Base-by-base conservation (phyloP, 2,113 vertebrate genomes). In the Empidonax traillii region DNA sequence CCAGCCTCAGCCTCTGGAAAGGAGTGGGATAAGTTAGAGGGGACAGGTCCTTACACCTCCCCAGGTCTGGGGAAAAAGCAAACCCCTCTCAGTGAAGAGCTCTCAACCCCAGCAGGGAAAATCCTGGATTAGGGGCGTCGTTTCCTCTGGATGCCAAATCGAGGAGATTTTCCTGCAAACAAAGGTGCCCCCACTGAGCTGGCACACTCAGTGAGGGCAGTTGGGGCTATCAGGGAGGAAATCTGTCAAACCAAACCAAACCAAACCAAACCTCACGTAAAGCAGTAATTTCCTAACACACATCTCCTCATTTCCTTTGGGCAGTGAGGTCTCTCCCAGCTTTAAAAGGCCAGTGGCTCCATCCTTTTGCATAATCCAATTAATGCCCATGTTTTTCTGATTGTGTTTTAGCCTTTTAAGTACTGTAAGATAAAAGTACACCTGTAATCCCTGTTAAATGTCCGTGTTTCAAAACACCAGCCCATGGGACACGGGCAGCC, bases 261-360 rank as follows among this genome's bases (percentile, higher is more conserved):
- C 55, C 55, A 19, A 7, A n/a, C 21, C 82, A 73, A 83, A 58
- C 23, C 68, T 14, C 47, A 11, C 15, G n/a, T 2, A n/a, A 63
- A 51, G 5, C 52, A 39, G 10, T 13, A 3, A 14, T 21, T 49
- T 18, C 1, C 33, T 5, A 24, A 63, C 30, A 41, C 58, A 56
- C 58, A 72, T 6, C n/a, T 17, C 16, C 20, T 0, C 1, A 0
- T 17, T 28, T 31, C 62, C 43, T 30, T 30, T 5, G 19, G 52
- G 43, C 1, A 3, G 10, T 3, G 27, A 88, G 33, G 21, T 12
- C 52, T 79, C 67, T 18, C 21, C 19, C 53, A 44, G 52, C n/a
- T 49, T 35, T 21, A 5, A 22, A 47, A 53, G 9, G 4, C 49
- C 59, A 18, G 14, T 23, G n/a, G 27, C 61, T 77, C 72, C 39